Conservation (phyloP, 1,140 invertebrate species). For the Monochamus saltuarius region DNA sequence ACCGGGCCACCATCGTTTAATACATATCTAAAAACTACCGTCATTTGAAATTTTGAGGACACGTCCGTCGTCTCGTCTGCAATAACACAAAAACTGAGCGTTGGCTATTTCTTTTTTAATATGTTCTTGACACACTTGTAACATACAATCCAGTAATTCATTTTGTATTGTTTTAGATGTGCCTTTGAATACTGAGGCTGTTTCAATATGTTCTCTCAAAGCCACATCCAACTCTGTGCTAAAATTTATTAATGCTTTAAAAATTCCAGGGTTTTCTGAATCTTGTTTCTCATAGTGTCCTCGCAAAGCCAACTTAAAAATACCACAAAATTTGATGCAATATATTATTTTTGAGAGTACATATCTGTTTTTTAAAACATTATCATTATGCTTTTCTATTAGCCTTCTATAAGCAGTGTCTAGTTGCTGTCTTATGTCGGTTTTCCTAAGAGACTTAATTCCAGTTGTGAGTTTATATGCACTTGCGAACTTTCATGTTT, state of each 20-base stretch:
- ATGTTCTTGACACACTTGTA: constrained; percentile 38
- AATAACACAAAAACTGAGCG: constrained; percentile 39
- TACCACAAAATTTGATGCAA: constrained; percentile 45
- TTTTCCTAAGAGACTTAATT: constrained; percentile 23
- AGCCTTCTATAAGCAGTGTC: constrained; percentile 20
- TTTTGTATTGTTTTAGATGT: constrained; percentile 43
- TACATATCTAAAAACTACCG: constrained; percentile 43
- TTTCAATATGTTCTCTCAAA: constrained; percentile 38
- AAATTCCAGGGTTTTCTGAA: constrained; percentile 29
- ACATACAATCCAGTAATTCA: constrained; percentile 51
- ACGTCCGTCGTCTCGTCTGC: no score
- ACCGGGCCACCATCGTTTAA: constrained; percentile 32
- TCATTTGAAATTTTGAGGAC: constrained; percentile 44
- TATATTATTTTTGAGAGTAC: constrained; percentile 47
- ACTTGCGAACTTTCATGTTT: constrained; percentile 22
- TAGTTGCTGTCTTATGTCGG: constrained; percentile 20
- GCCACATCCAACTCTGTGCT: constrained; percentile 33
- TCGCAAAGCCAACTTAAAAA: constrained; percentile 38
- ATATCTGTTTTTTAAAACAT: constrained; percentile 43
- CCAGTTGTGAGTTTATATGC: constrained; percentile 20
- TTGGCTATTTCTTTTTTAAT: constrained; percentile 33
- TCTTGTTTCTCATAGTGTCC: constrained; percentile 40
- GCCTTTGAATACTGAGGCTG: constrained; percentile 41
- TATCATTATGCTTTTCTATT: constrained; percentile 39
- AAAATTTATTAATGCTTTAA: constrained; percentile 35